phyloP scores from a whole-genome alignment of 2,113 vertebrate genomes.

The Chloropsis cyanopogon region DNA sequence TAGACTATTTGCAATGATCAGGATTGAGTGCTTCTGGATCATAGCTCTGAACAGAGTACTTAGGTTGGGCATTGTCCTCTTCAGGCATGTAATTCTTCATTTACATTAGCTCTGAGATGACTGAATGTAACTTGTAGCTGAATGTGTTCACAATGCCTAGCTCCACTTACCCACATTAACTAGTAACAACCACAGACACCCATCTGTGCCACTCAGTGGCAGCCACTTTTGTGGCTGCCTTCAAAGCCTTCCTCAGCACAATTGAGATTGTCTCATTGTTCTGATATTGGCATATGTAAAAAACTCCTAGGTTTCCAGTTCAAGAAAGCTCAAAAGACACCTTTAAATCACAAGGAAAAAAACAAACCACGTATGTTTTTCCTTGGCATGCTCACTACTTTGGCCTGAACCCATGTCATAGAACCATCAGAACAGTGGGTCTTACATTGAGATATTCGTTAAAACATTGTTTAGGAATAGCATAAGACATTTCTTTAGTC shows the following conservation, averaged over 20 bases:
- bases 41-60: background rate
- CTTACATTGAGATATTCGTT: background rate
- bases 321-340: background rate
- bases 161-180: background rate
- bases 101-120: background rate
- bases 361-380: fast-evolving
- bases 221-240: background rate
- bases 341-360: background rate
- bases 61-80: background rate
- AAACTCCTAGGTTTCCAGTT: background rate
- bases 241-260: background rate
- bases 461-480: background rate
- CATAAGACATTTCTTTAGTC: background rate
- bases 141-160: background rate
- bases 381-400: background rate
- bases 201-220: no score
- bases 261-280: background rate
- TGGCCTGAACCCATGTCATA: background rate
- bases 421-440: background rate
- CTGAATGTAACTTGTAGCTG: background rate
- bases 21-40: background rate
- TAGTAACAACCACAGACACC: background rate
- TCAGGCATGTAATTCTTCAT: background rate
- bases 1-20: background rate
- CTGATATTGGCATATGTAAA: background rate